phyloP scores from a whole-genome alignment of 2,888 invertebrate genomes.

The Epicampocera succincta region DNA sequence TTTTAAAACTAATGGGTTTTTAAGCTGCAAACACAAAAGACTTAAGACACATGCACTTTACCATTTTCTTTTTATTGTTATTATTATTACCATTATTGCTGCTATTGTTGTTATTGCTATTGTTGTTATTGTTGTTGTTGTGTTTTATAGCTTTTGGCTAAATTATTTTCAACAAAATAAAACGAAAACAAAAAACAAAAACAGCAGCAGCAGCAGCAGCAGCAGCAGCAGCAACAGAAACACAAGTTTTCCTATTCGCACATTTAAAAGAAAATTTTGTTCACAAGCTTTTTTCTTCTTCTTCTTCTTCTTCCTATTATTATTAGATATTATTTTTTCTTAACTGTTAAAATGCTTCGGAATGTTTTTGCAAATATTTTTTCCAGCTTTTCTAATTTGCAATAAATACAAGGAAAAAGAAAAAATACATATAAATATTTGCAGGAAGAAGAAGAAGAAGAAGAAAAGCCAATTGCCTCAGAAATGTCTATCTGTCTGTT shows the following conservation, averaged over 20 bases:
- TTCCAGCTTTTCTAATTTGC: neutral
- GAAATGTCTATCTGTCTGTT: constrained; percentile 44
- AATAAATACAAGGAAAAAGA: neutral
- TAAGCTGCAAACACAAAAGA: constrained; percentile 51
- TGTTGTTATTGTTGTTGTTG: no score
- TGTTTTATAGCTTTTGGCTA: constrained; percentile 37
- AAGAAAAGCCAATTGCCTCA: no score
- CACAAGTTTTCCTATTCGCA: constrained; percentile 1
- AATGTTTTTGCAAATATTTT: constrained; percentile 32
- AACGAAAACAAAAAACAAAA: no score
- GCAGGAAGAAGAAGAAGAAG: neutral
- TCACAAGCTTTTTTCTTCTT: constrained; percentile 15
- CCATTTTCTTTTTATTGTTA: constrained; percentile 16
- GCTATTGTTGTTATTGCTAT: constrained; percentile 12
- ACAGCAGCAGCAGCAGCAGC: no score
- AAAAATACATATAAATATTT: constrained; percentile 5
- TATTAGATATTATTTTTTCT: constrained; percentile 13
- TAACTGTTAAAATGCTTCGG: constrained; percentile 60
- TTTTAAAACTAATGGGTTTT: constrained; percentile 36
- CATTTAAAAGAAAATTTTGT: constrained; percentile 18
- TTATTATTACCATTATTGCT: constrained; percentile 18
- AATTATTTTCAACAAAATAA: constrained; percentile 36
- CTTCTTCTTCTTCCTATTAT: neutral
- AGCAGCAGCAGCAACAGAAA: no score
- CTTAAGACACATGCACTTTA: constrained; percentile 52